phyloP scores from a whole-genome alignment of 2,113 vertebrate species.

The Alectura lathami region DNA sequence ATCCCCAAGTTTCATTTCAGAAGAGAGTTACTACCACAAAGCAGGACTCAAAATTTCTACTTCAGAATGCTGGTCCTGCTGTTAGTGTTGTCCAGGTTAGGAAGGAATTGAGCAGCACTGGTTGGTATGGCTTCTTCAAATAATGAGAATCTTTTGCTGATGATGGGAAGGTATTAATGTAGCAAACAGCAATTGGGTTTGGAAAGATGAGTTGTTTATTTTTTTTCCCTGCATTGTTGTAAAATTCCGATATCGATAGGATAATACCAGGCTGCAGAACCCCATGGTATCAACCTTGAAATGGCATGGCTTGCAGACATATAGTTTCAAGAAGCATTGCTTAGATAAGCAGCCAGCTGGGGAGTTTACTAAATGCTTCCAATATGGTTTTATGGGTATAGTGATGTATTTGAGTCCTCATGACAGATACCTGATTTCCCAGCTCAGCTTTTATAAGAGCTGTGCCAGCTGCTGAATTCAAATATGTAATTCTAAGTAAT shows the following conservation, averaged over 20 bases:
- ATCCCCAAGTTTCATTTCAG: not conserved
- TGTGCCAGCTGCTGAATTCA: not conserved
- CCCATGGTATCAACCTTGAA: not conserved
- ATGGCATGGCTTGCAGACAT: not conserved
- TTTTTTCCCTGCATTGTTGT: not conserved
- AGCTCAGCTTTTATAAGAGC: not conserved
- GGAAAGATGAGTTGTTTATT: not conserved
- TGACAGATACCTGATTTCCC: not conserved
- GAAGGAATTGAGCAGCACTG: not conserved
- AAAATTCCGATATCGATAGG: not conserved
- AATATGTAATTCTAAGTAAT: not conserved
- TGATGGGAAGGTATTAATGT: not conserved
- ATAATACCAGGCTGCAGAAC: not conserved
- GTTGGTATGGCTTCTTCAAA: not conserved
- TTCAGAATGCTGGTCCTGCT: not conserved
- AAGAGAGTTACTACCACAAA: not conserved
- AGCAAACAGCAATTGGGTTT: not conserved
- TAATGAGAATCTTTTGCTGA: not conserved
- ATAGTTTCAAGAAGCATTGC: not conserved
- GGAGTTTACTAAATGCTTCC: not conserved
- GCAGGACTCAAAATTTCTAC: not conserved
- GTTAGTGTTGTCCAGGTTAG: not conserved
- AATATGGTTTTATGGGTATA: not conserved
- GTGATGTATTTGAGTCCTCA: not conserved
- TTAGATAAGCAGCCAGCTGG: not conserved